Evolutionary conservation across 2,888 invertebrate species (phyloP).

Genomic region (Xiphydria camelus): DNA sequence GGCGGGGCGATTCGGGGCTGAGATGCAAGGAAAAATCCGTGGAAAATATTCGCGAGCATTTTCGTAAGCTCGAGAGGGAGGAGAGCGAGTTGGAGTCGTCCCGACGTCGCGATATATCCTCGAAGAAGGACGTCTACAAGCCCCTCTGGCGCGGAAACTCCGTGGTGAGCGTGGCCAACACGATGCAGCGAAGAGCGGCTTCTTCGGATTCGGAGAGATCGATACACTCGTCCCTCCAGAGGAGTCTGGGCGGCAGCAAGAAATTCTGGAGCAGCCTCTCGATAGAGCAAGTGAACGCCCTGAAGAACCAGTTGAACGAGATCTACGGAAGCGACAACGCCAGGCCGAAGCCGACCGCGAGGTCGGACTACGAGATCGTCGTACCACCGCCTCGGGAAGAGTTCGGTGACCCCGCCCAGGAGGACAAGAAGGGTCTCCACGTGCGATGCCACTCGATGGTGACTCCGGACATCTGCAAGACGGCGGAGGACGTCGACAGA

Average conservation of each 20-base stretch:
- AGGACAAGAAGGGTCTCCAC: conserved; percentile 39
- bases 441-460: conserved; percentile 55
- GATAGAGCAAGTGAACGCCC: conserved; percentile 78
- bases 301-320: conserved; percentile 79
- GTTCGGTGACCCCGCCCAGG: conserved; percentile 22
- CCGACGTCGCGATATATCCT: conserved; percentile 55
- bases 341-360: conserved; percentile 23
- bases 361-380: conserved; percentile 41
- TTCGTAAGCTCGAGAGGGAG: conserved; percentile 67
- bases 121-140: conserved; percentile 72
- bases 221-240: conserved; percentile 59
- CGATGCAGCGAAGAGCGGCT: conserved; percentile 67
- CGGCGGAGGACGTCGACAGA: conserved; percentile 7
- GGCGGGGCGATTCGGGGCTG: conserved; percentile 76
- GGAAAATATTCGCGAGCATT: conserved; percentile 79
- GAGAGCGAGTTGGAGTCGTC: conserved; percentile 59
- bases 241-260: conserved; percentile 69
- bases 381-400: conserved; percentile 40
- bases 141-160: conserved; percentile 84
- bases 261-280: conserved; percentile 83
- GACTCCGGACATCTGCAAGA: conserved; percentile 24
- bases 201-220: conserved; percentile 51
- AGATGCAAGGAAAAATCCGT: conserved; percentile 85
- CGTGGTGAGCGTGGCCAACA: conserved; percentile 77
- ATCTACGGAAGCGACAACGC: conserved; percentile 71